These are phyloP conservation scores for Alouatta palliata DNA, from an alignment of 2,113 vertebrate species.

Conservation along the genomic window DNA sequence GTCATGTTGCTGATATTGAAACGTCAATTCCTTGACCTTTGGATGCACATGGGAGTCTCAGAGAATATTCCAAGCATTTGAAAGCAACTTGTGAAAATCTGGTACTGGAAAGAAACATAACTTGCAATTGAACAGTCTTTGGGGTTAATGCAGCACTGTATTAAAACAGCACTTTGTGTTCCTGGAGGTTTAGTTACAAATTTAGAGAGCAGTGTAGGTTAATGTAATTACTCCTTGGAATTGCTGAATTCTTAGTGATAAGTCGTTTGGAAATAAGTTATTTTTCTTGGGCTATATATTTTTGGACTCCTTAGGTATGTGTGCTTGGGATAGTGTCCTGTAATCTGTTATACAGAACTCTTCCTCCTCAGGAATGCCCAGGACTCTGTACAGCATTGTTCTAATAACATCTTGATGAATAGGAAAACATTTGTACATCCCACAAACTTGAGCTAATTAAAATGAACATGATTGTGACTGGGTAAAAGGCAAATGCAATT, in stretches of 20 bases:
- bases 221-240: not conserved
- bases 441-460: slow-evolving; percentile 72
- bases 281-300: not conserved
- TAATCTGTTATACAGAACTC: not conserved
- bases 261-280: not conserved
- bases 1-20: slow-evolving; percentile 66
- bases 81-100: slow-evolving; percentile 52
- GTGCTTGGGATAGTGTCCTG: not conserved
- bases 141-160: not conserved
- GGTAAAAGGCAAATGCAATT: slow-evolving; percentile 70
- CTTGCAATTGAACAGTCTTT: not conserved
- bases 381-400: slow-evolving; percentile 8
- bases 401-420: slow-evolving; percentile 54
- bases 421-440: slow-evolving; percentile 57
- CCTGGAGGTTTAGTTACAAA: slow-evolving; percentile 14
- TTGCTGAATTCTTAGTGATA: not conserved
- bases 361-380: not conserved
- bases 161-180: slow-evolving; percentile 15
- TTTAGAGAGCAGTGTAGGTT: not conserved
- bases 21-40: slow-evolving; percentile 73
- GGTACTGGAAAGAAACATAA: slow-evolving; percentile 25
- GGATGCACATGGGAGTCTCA: slow-evolving; percentile 16
- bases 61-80: slow-evolving; percentile 29
- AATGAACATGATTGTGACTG: slow-evolving; percentile 63
- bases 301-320: not conserved